Percentiles rank a stretch among this genome's conserved stretches.
Evolutionary conservation across 2,888 invertebrate genomes (phyloP).

Genomic region (Galerucella pusilla): DNA sequence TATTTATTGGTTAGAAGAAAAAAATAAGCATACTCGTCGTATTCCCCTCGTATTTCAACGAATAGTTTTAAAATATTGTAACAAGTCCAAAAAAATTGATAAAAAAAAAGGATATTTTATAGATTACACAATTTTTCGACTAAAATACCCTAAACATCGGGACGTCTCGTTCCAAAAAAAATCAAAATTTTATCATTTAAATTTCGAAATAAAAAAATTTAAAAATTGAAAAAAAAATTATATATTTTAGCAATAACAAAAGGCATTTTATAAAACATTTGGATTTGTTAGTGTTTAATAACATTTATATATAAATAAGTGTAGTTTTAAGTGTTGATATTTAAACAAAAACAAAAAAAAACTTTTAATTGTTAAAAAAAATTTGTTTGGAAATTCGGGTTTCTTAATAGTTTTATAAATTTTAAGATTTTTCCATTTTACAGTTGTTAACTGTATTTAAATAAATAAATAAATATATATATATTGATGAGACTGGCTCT

Average conservation of each 20-base stretch:
- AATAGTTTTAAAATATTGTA: slow-evolving; percentile 30
- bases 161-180: slow-evolving; percentile 40
- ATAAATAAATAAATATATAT: slow-evolving; percentile 4
- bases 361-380: slow-evolving; percentile 52
- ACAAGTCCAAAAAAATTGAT: slow-evolving; percentile 24
- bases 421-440: slow-evolving; percentile 47
- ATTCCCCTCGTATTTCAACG: slow-evolving; percentile 1
- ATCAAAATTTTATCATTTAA: slow-evolving; percentile 46
- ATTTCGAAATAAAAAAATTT: slow-evolving; percentile 20
- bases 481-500: slow-evolving; percentile 45
- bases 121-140: slow-evolving; percentile 42
- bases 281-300: slow-evolving; percentile 53
- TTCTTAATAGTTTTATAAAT: slow-evolving; percentile 50
- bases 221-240: slow-evolving; percentile 21
- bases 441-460: slow-evolving; percentile 47
- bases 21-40: background rate
- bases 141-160: slow-evolving; percentile 39
- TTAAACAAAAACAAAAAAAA: slow-evolving; percentile 40
- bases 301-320: slow-evolving; percentile 32
- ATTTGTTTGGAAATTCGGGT: slow-evolving; percentile 49
- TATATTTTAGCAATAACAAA: slow-evolving; percentile 50
- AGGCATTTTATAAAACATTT: slow-evolving; percentile 50
- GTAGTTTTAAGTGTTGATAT: slow-evolving; percentile 59
- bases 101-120: slow-evolving; percentile 34
- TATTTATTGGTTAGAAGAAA: no score